These are phyloP conservation scores for Tolypeutes matacus DNA, from an alignment of 2,797 vertebrate species.

Conservation along the genomic window DNA sequence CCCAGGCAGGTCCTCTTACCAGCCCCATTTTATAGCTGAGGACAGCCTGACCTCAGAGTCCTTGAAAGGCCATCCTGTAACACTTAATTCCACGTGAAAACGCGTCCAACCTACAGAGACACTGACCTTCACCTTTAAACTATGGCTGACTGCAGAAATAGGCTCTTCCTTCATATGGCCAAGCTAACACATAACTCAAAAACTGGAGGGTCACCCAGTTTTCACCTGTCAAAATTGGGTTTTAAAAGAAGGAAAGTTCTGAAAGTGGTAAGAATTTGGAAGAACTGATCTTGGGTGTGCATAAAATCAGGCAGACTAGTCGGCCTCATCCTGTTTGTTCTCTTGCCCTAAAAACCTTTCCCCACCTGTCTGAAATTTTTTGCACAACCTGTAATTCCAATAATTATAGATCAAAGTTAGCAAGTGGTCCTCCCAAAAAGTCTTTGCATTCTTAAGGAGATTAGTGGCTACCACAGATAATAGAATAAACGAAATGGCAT, in stretches of 20 bases:
- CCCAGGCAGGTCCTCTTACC: neutral
- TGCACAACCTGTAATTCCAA: neutral
- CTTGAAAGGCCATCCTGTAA: fast-evolving
- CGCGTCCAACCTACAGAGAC: fast-evolving
- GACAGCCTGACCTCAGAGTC: neutral
- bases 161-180: neutral
- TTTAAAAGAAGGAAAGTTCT: neutral
- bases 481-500: neutral
- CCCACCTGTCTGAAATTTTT: neutral
- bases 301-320: neutral
- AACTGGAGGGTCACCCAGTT: neutral
- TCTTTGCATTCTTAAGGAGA: neutral
- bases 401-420: neutral
- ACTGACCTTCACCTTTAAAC: too few relatives aligned
- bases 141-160: fast-evolving
- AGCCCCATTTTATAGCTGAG: neutral
- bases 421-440: too few relatives aligned
- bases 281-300: neutral
- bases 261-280: neutral
- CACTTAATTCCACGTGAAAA: fast-evolving
- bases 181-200: fast-evolving
- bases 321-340: neutral
- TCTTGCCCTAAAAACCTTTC: neutral
- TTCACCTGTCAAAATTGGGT: neutral
- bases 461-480: neutral